Evolutionary conservation across 2,888 invertebrate genomes (phyloP).

Genomic region (Mongoloraphidia duomilia): DNA sequence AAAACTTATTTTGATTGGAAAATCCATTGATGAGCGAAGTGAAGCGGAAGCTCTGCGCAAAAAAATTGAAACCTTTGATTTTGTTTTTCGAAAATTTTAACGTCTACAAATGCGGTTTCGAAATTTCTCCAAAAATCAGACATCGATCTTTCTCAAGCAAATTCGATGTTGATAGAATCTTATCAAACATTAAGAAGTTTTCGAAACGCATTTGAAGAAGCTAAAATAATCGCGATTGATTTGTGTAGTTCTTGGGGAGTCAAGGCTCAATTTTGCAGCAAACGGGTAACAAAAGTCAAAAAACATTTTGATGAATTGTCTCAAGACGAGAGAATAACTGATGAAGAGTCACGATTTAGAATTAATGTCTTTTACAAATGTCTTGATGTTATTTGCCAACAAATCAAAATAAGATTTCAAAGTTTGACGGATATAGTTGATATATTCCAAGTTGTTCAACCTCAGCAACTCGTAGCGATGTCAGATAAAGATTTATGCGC

Average conservation of each 20-base stretch:
- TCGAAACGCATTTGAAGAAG: background rate
- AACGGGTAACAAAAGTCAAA: background rate
- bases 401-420: background rate
- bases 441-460: background rate
- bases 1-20: background rate
- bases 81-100: background rate
- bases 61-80: background rate
- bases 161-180: background rate
- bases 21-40: background rate
- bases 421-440: background rate
- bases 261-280: background rate
- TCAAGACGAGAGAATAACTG: background rate
- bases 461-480: background rate
- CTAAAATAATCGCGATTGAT: background rate
- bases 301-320: background rate
- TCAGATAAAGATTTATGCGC: background rate
- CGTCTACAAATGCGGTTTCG: background rate
- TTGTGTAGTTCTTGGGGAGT: background rate
- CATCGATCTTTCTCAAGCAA: background rate
- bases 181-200: background rate
- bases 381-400: background rate
- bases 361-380: background rate
- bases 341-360: background rate
- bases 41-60: background rate
- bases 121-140: background rate